Conservation (phyloP, 1,140 invertebrate genomes). For the Temnothorax curvispinosus region DNA sequence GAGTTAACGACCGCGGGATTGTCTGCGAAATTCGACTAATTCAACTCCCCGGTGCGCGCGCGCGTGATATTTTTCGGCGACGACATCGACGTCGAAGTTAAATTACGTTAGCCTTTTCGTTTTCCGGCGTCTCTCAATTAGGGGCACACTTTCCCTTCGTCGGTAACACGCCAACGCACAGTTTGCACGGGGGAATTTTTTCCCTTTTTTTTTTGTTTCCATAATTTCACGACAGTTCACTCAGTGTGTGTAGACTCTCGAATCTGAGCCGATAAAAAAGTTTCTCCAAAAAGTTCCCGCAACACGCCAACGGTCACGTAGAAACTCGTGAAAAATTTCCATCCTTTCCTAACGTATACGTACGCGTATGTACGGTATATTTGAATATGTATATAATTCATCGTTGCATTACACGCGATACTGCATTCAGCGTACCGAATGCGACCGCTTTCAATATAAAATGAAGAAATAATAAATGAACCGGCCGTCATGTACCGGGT, state of each 20-base stretch:
- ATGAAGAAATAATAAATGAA: constrained; percentile 38
- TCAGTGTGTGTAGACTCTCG: not conserved
- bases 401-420: constrained; percentile 54
- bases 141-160: not conserved
- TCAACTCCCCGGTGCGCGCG: constrained; percentile 26
- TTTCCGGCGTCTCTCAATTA: constrained; percentile 11
- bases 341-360: not conserved
- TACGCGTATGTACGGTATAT: not conserved
- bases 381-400: constrained; percentile 52
- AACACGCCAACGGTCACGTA: not conserved
- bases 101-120: constrained; percentile 43
- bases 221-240: not conserved
- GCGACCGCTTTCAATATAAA: constrained; percentile 46
- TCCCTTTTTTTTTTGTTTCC: not conserved
- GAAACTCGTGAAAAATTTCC: constrained; percentile 29
- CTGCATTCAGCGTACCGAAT: constrained; percentile 41
- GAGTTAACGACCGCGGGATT: constrained; percentile 60
- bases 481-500: constrained; percentile 4
- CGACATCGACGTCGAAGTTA: constrained; percentile 24
- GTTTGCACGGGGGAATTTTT: not conserved
- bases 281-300: constrained; percentile 4
- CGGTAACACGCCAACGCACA: not conserved
- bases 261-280: constrained; percentile 15
- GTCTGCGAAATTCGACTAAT: constrained; percentile 67
- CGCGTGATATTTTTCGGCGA: constrained; percentile 43